Evolutionary conservation across 2,113 vertebrate species (phyloP).

Genomic region (Mus spicilegus): DNA sequence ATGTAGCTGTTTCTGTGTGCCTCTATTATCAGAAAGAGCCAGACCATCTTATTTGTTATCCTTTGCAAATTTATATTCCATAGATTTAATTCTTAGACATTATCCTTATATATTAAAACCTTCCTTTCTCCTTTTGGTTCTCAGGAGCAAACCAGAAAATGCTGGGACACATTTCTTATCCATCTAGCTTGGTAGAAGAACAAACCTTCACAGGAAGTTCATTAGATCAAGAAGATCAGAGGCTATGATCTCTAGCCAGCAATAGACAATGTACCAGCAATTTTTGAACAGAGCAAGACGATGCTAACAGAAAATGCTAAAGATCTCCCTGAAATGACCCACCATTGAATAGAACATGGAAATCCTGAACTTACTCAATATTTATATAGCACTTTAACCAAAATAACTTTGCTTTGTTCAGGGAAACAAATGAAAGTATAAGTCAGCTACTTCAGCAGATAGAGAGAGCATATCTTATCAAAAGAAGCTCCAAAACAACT

Average conservation of each 20-base stretch:
- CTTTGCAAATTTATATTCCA: neutral
- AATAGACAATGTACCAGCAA: neutral
- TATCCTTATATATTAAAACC: neutral
- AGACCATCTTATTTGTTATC: neutral
- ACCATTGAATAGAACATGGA: neutral
- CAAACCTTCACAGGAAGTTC: neutral
- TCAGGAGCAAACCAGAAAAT: conserved; percentile 30
- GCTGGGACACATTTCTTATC: neutral
- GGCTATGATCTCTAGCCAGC: neutral
- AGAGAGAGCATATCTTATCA: neutral
- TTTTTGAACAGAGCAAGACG: neutral
- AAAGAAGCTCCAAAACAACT: neutral
- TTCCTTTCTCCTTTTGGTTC: neutral
- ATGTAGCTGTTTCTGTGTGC: neutral
- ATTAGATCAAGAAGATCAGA: neutral
- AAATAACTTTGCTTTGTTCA: neutral
- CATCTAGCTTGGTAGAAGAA: neutral
- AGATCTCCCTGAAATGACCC: neutral
- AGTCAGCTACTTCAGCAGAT: neutral
- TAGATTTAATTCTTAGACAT: neutral
- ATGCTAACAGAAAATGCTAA: neutral
- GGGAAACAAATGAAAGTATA: neutral
- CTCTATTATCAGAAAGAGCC: neutral
- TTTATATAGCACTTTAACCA: neutral
- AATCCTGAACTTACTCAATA: neutral